phyloP scores from a whole-genome alignment of 2,888 invertebrate genomes.

The Plebejus argus region DNA sequence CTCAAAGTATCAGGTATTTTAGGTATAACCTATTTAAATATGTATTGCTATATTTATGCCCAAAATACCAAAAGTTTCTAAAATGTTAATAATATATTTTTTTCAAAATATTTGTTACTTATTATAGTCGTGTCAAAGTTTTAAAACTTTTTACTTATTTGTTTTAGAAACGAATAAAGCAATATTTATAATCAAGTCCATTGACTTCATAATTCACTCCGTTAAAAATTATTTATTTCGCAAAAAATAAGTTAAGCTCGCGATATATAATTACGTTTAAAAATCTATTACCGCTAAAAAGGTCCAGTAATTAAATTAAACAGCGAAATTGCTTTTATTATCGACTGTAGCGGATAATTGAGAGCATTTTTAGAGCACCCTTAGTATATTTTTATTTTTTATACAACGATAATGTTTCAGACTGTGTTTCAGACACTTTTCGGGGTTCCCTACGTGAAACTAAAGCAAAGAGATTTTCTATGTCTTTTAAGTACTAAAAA shows the following conservation, averaged over 20 bases:
- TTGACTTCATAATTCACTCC: background rate
- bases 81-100: too few relatives aligned
- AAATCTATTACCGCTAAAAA: constrained; percentile 9
- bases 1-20: too few relatives aligned
- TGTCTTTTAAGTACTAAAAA: too few relatives aligned
- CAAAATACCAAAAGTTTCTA: too few relatives aligned
- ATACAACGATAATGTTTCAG: background rate
- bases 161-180: background rate
- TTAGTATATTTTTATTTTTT: background rate
- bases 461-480: background rate
- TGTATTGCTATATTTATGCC: too few relatives aligned
- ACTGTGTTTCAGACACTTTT: background rate
- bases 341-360: constrained; percentile 3
- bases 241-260: background rate
- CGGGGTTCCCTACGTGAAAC: background rate
- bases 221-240: background rate
- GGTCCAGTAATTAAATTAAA: constrained; percentile 13
- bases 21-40: too few relatives aligned
- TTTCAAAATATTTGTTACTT: too few relatives aligned
- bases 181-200: background rate
- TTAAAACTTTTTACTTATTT: background rate
- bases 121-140: too few relatives aligned
- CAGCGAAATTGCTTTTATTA: constrained; percentile 4
- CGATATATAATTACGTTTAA: background rate
- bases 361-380: background rate